phyloP scores from a whole-genome alignment of 2,888 invertebrate species.

The Leptinotarsa tumamoca region DNA sequence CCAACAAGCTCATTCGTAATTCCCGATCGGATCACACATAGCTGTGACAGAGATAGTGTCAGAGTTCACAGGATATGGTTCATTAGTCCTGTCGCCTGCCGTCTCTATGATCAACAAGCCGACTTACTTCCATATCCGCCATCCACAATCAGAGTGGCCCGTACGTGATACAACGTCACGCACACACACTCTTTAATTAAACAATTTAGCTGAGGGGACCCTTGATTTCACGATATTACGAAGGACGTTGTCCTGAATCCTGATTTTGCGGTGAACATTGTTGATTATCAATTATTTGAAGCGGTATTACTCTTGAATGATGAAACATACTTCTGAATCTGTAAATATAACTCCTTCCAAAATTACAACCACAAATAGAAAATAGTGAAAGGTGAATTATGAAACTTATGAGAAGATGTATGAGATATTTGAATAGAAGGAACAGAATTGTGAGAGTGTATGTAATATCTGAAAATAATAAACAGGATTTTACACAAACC shows the following conservation, averaged over 20 bases:
- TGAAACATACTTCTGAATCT: no score
- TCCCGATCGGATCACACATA: neutral
- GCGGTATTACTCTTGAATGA: neutral
- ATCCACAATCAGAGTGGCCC: slow-evolving; percentile 40
- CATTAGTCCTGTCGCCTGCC: slow-evolving; percentile 53
- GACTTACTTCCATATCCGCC: slow-evolving; percentile 53
- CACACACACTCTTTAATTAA: slow-evolving; percentile 34
- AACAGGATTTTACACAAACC: no score
- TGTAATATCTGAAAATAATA: no score
- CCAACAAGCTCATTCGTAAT: neutral
- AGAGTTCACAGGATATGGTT: slow-evolving; percentile 49
- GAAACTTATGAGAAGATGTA: no score
- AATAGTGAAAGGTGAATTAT: no score
- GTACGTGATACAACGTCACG: slow-evolving; percentile 43
- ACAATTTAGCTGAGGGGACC: neutral
- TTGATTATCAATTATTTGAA: neutral
- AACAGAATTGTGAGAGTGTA: no score
- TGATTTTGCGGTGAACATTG: neutral
- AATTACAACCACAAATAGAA: no score
- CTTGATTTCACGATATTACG: neutral
- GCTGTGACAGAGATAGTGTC: slow-evolving; percentile 8
- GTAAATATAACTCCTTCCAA: no score
- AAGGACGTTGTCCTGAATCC: slow-evolving; percentile 9
- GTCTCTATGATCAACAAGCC: slow-evolving; percentile 51
- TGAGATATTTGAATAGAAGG: no score